Conservation (phyloP, 2,113 vertebrate species). For the Thamnophis sirtalis region DNA sequence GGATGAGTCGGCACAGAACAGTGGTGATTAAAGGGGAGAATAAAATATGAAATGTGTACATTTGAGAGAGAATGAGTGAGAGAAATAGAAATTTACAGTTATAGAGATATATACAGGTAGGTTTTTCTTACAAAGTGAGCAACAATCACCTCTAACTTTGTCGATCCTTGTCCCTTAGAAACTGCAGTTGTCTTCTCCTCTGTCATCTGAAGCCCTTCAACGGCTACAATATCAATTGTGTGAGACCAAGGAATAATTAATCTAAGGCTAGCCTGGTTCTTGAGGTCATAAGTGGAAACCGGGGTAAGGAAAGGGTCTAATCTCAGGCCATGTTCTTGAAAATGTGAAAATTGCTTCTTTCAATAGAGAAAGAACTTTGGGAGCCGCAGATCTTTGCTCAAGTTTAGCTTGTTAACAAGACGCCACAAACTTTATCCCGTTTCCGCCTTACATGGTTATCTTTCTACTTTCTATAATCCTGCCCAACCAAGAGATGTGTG, state of each 20-base stretch:
- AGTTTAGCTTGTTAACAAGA: neutral
- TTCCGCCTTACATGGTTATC: neutral
- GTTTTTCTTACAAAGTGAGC: neutral
- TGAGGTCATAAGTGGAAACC: neutral
- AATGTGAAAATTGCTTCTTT: slow-evolving; percentile 5
- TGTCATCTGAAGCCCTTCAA: neutral
- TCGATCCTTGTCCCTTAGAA: slow-evolving; percentile 38
- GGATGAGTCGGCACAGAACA: neutral
- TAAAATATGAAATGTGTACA: neutral
- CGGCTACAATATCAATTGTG: slow-evolving; percentile 18
- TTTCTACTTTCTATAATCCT: neutral
- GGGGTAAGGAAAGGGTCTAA: neutral
- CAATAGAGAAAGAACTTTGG: neutral
- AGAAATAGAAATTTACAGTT: neutral
- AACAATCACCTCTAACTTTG: slow-evolving; percentile 38
- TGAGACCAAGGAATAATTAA: neutral
- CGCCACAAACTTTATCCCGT: neutral
- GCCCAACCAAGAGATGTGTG: neutral
- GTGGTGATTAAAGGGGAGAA: neutral
- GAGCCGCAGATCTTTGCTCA: neutral
- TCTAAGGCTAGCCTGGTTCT: neutral
- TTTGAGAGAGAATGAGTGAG: neutral
- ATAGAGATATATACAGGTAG: neutral
- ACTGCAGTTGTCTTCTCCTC: slow-evolving; percentile 33
- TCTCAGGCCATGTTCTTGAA: neutral